Evolutionary conservation across 2,888 invertebrate species (phyloP).

Genomic region (Podabrus alpinus): DNA sequence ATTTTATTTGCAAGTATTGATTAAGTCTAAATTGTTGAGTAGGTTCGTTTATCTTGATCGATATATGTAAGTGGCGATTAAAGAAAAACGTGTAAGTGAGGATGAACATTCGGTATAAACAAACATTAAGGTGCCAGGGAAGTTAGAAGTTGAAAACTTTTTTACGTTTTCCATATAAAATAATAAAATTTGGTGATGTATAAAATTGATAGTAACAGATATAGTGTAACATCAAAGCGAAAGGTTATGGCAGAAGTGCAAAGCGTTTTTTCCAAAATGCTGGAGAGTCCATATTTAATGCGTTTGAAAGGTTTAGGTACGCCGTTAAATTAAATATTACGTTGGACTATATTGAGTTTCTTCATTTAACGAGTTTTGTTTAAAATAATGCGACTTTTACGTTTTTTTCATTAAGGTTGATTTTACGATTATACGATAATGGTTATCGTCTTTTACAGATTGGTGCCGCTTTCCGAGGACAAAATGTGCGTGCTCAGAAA

Average conservation of each 20-base stretch:
- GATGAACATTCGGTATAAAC: not conserved
- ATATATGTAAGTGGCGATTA: not conserved
- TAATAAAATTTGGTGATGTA: not conserved
- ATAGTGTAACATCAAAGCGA: not conserved
- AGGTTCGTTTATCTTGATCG: not conserved
- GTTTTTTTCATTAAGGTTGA: not conserved
- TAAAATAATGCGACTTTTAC: not conserved
- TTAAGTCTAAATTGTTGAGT: not conserved
- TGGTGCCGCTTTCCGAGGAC: constrained; percentile 50
- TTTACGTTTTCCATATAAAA: not conserved
- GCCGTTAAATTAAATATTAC: not conserved
- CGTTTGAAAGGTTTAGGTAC: constrained; percentile 1
- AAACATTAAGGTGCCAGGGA: not conserved
- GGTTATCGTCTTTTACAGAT: constrained; percentile 38
- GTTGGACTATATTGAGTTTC: not conserved
- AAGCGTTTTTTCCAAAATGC: not conserved
- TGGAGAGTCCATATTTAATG: constrained; percentile 1
- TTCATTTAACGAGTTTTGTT: not conserved
- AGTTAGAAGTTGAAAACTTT: not conserved
- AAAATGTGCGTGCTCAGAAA: constrained; percentile 48
- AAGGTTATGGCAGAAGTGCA: not conserved
- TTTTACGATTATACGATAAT: not conserved
- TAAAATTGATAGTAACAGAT: not conserved
- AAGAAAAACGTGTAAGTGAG: not conserved
- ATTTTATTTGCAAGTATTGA: not conserved